These are phyloP conservation scores for Fratercula arctica DNA, from an alignment of 2,797 vertebrate genomes.

Conservation along the genomic window DNA sequence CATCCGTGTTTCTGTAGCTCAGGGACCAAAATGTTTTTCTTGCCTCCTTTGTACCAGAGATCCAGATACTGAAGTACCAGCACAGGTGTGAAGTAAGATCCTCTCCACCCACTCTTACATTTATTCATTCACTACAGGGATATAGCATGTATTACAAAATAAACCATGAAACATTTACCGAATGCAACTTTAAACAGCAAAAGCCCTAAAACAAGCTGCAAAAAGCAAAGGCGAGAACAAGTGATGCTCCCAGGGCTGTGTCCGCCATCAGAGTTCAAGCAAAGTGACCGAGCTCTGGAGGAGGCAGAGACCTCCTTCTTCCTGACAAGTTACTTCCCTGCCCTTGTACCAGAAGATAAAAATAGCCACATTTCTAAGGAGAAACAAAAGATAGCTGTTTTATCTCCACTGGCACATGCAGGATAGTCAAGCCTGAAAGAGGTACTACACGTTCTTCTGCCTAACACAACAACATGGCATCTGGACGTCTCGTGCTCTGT, in stretches of 20 bases:
- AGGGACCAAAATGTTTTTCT: neutral
- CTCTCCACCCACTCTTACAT: neutral
- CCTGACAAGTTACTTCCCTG: neutral
- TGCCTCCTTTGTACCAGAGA: neutral
- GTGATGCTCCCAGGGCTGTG: neutral
- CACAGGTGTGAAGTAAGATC: neutral
- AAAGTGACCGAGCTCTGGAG: neutral
- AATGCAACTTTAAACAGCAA: neutral
- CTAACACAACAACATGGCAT: neutral
- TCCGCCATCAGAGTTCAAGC: rapidly evolving
- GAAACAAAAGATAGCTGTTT: neutral
- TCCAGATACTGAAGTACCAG: neutral
- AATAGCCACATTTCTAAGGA: neutral
- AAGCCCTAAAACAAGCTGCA: slow-evolving; percentile 5
- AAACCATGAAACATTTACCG: neutral
- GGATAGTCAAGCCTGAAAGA: neutral
- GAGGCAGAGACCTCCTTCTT: neutral
- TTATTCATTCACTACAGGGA: slow-evolving; percentile 18
- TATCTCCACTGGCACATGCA: neutral
- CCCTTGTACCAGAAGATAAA: neutral
- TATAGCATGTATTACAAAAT: neutral
- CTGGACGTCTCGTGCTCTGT: rapidly evolving
- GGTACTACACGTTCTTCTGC: neutral
- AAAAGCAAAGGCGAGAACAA: neutral
- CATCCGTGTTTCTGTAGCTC: neutral